phyloP scores from a whole-genome alignment of 1,140 invertebrate species.

The Paraescarpia echinospica region DNA sequence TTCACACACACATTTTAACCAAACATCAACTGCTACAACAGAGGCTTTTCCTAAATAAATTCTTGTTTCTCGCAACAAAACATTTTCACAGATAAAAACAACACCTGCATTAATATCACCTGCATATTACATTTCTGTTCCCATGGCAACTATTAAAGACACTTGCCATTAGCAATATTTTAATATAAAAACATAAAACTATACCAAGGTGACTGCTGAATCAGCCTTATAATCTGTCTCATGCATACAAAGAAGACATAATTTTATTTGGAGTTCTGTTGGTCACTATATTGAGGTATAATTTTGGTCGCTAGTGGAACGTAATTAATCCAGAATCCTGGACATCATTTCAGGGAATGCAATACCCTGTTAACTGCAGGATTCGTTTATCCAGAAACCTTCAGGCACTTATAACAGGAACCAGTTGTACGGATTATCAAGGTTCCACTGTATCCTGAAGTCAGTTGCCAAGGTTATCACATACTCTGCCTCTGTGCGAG shows the following conservation, averaged over 20 bases:
- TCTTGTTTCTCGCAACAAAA: not conserved
- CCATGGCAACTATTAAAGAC: not conserved
- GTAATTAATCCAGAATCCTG: too few species aligned
- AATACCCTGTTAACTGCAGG: too few species aligned
- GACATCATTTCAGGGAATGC: too few species aligned
- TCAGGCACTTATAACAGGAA: too few species aligned
- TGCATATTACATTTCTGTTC: not conserved
- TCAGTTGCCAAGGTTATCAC: too few species aligned
- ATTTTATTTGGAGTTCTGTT: not conserved
- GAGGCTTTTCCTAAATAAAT: not conserved
- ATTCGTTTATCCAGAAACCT: too few species aligned
- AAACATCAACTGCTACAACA: not conserved
- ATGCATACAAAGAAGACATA: not conserved
- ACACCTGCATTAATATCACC: not conserved
- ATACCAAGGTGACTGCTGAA: too few species aligned
- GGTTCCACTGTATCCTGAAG: too few species aligned
- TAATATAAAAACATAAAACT: not conserved
- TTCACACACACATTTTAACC: not conserved
- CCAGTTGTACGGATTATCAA: too few species aligned
- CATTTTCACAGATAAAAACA: not conserved
- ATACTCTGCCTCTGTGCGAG: not conserved
- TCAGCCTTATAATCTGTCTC: not conserved
- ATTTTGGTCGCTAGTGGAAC: too few species aligned
- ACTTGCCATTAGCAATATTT: not conserved
- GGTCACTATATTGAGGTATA: not conserved